These are phyloP conservation scores for Pseudolaguvia tuberculata DNA, from an alignment of 2,113 vertebrate species.

Conservation along the genomic window DNA sequence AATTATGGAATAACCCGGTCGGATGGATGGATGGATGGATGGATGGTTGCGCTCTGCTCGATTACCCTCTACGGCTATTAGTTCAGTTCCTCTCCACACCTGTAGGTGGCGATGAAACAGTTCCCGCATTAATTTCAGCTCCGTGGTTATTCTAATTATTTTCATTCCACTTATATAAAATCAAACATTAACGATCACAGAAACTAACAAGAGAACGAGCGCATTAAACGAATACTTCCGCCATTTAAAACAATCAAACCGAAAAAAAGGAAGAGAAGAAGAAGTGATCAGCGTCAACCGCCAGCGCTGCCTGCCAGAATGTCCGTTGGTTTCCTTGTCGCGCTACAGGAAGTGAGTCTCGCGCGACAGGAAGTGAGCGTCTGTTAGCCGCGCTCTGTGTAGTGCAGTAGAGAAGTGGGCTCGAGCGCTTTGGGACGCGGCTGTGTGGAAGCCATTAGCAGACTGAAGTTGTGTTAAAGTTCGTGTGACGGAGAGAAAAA, in stretches of 20 bases:
- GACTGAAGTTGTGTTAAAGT: conserved; percentile 25
- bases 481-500: no score
- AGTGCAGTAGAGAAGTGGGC: not conserved
- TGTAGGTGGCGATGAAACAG: not conserved
- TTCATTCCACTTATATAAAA: not conserved
- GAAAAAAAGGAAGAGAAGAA: not conserved
- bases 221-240: not conserved
- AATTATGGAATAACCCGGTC: no score
- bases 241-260: not conserved
- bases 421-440: not conserved
- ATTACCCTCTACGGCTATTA: no score
- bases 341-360: not conserved
- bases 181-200: not conserved
- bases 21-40: no score
- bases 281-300: not conserved
- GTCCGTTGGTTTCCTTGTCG: not conserved
- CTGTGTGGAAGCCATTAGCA: not conserved
- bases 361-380: not conserved
- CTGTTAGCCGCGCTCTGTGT: not conserved
- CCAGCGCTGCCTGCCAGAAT: not conserved
- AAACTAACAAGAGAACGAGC: not conserved
- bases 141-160: not conserved
- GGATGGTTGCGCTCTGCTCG: no score
- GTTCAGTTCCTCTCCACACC: not conserved
- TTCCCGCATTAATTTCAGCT: no score